A percentile compares a stretch with the other conserved stretches of the same genome.
Conservation (phyloP, 2,113 vertebrate species). For the Caracal caracal region DNA sequence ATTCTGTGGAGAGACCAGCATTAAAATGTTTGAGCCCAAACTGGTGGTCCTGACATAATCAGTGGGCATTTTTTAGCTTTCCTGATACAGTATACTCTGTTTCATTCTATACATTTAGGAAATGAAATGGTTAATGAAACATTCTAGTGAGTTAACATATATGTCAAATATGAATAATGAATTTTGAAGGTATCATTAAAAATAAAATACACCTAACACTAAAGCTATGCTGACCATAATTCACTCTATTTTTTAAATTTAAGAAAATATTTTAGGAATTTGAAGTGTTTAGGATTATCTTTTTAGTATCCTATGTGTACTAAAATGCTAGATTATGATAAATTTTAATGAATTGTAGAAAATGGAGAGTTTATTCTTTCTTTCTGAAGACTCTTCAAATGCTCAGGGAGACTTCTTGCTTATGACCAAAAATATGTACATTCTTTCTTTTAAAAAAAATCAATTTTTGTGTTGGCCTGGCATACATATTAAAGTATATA, state of each 20-base stretch:
- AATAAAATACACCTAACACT: neutral
- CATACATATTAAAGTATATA: neutral
- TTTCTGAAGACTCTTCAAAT: conserved; percentile 28
- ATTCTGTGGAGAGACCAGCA: neutral
- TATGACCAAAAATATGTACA: neutral
- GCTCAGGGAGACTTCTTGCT: neutral
- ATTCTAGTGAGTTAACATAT: neutral
- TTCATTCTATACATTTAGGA: conserved; percentile 19
- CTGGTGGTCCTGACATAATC: neutral
- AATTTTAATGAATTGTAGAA: neutral
- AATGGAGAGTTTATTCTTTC: neutral
- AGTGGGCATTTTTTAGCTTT: neutral
- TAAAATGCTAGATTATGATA: conserved; percentile 33
- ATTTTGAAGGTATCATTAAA: conserved; percentile 32
- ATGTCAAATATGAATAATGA: neutral
- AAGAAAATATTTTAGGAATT: neutral
- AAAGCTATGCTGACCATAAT: neutral
- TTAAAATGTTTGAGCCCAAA: conserved; percentile 25
- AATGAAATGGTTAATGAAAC: conserved; percentile 1
- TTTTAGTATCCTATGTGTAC: neutral
- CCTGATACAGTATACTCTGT: neutral
- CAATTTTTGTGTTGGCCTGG: neutral
- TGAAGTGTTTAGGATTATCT: conserved; percentile 1
- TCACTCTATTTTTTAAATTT: neutral
- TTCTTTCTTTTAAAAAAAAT: neutral